Base-by-base conservation (phyloP, 1,140 invertebrate genomes). In the Tachypleus tridentatus region DNA sequence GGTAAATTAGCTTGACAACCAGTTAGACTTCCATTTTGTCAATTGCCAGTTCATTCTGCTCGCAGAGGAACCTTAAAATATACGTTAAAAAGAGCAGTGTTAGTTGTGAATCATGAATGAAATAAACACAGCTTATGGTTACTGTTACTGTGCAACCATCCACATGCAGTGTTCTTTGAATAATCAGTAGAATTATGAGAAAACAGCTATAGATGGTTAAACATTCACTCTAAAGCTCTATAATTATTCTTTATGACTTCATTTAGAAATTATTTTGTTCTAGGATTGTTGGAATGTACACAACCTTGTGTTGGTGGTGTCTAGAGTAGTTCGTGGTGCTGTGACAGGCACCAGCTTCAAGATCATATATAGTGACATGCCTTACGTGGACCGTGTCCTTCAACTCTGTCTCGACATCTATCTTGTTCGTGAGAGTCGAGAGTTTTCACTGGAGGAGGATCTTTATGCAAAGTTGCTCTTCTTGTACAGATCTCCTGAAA, bases 381-480 rank as follows among this genome's bases (percentile, higher is more conserved):
- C 91, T 5, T 91, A 94, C 76, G 93, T 98, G 8, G 96, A 99
- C 76, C 80, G 93, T 72, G 85, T 98, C 51, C 80, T 98, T 48
- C 77, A 84, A 76, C 83, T 98, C 3, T 97, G 92, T 76, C 82
- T 94, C 63, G 94, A 98, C 76, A 93, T 99, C 67, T 99, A 98
- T 76, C 80, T 99, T 75, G 96, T 98, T 3, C 84, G 97, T 49
- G 95, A 99, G 80, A 93, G 91, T 58, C 81, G 88, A 53, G 93
- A 98, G 74, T 84, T 97, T 63, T 83, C 86, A 9, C 78, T 98
- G 10, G 97, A 99, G 80, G 95, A 99, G 80, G 94, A 98, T 77
- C 82, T 99, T 4, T 98, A 97, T 78, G 93, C 96, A 47, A 98
- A 98, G 84, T 80, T 99, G 58, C 89, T 99, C 69, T 99, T 98